Evolutionary conservation across 2,113 vertebrate genomes (phyloP).

Genomic region (Donacobius atricapilla): DNA sequence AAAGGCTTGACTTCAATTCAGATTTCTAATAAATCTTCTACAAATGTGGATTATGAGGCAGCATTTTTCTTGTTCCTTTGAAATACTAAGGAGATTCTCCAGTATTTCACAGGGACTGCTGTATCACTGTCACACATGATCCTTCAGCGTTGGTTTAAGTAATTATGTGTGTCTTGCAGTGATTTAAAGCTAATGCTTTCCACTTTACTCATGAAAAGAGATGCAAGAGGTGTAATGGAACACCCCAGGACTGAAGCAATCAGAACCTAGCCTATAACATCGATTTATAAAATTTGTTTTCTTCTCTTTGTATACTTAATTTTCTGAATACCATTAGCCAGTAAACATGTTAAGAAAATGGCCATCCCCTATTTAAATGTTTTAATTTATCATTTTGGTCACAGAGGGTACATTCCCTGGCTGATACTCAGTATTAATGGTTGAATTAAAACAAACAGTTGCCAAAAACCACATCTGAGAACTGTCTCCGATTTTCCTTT

Average conservation of each 20-base stretch:
- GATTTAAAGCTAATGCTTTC: neutral
- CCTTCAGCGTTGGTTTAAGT: neutral
- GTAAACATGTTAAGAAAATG: neutral
- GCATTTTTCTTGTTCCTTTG: neutral
- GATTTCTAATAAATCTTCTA: constrained; percentile 13
- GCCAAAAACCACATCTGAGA: neutral
- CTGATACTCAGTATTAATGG: neutral
- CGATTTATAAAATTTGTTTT: neutral
- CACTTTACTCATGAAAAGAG: neutral
- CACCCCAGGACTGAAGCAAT: neutral
- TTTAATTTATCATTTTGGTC: neutral
- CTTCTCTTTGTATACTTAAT: neutral
- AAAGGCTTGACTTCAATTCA: constrained; percentile 3
- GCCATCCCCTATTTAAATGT: neutral
- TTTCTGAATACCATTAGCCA: neutral
- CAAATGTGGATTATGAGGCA: neutral
- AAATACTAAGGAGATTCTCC: neutral
- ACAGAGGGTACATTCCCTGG: neutral
- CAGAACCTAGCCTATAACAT: neutral
- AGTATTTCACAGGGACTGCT: neutral
- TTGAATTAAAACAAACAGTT: neutral
- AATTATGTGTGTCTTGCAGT: neutral
- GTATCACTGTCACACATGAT: neutral
- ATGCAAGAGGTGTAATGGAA: neutral
- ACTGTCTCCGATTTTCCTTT: constrained; percentile 1